Evolutionary conservation across 2,888 invertebrate genomes (phyloP), one percentile per base, ranked within the genome.

Genomic region (Craniophora ligustri): DNA sequence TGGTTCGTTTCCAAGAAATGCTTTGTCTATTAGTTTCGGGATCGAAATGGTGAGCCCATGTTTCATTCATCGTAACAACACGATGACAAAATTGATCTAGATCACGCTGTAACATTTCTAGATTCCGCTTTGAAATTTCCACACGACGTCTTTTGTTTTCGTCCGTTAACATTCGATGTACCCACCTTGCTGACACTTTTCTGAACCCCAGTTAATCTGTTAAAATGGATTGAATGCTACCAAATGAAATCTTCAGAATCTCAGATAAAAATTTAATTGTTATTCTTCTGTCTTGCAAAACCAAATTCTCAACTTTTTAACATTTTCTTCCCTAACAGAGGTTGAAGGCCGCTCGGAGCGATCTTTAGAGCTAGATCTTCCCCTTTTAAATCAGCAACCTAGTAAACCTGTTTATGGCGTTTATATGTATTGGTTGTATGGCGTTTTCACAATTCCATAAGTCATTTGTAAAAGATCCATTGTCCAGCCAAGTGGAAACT

Each of bases 141-240:
- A 23, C 5, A 23, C 23, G 28, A n/a, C 28, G 28, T 11, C 5
- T 41, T 28, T 41, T 35, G 8, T 45, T 34, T 26, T 35, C 35
- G 10, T 40, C 48, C 14, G 32, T 48, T 48, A 39, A 48, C 48
- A 39, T 48, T 32, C 39, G 18, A 23, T 32, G 26, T 8, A 39
- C 30, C 48, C 32, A 39, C 10, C 47, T 30, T 31, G 47, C 39
- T n/a, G 47, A 39, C 11, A 38, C 32, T 14, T 39, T 48, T 39
- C 23, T 39, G 21, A 48, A 31, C 13, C 32, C 31, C 39, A 48
- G 11, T 39, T n/a, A 15, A 26, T 49, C 16, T 4, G 13, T 19
- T 36, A 36, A 36, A 36, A 42, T 31, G 28, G 19, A 42, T 42
- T 42, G 32, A 28, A 31, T 32, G 30, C 42, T 42, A 16, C 14